A percentile compares a stretch with the other conserved stretches of the same genome.
Evolutionary conservation across 2,113 vertebrate species (phyloP).

Genomic region (mouse (Mus musculus)): DNA sequence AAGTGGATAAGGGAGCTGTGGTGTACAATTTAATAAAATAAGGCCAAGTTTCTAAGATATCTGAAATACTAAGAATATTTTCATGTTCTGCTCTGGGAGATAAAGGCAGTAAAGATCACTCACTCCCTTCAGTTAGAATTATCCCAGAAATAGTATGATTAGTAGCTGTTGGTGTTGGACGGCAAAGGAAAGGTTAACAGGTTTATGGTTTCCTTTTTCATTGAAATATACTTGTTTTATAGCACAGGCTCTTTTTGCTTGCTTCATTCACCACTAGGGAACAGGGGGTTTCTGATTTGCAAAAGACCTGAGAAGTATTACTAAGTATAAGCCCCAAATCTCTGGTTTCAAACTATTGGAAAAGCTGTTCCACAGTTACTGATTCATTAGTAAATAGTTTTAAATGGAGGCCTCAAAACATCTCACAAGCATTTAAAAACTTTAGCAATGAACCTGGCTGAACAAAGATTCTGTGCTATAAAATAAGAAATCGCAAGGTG

Average conservation of each 20-base stretch:
- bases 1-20: not conserved
- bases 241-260: not conserved
- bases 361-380: conserved; percentile 52
- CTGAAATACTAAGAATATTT: conserved; percentile 46
- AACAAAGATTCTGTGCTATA: conserved; percentile 38
- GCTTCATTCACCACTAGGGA: not conserved
- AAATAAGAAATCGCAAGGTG: conserved; percentile 52
- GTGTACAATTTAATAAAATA: conserved; percentile 34
- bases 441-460: conserved; percentile 21
- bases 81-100: conserved; percentile 9
- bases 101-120: not conserved
- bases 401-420: conserved; percentile 39
- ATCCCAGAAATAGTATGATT: not conserved
- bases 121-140: not conserved
- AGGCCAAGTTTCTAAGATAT: not conserved
- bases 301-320: not conserved
- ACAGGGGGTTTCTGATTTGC: not conserved
- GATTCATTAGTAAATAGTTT: conserved; percentile 43
- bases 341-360: conserved; percentile 28
- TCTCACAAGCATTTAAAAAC: conserved; percentile 26
- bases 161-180: not conserved
- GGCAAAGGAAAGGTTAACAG: conserved; percentile 8
- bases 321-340: not conserved
- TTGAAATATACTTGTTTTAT: not conserved
- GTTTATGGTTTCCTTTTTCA: not conserved